Evolutionary conservation across 2,113 vertebrate genomes (phyloP).

Genomic region (Oncorhynchus mykiss): DNA sequence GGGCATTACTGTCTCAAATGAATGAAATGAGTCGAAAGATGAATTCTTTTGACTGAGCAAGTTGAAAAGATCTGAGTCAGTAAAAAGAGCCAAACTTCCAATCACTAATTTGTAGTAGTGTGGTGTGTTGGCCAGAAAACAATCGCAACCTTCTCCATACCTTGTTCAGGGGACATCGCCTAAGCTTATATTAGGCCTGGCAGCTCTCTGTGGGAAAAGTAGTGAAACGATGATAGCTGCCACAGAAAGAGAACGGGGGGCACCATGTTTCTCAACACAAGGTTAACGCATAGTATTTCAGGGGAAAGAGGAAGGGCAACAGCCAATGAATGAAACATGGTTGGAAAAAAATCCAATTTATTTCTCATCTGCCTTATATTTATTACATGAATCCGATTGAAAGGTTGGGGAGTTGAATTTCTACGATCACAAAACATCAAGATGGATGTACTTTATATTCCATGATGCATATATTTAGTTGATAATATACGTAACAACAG

Average conservation of each 20-base stretch:
- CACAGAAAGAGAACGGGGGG: background rate
- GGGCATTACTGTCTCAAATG: too few species aligned
- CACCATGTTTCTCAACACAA: background rate
- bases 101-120: too few species aligned
- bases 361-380: background rate
- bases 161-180: background rate
- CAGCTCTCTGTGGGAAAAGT: slow-evolving; percentile 1
- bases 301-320: background rate
- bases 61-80: too few species aligned
- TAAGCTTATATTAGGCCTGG: background rate
- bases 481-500: too few species aligned
- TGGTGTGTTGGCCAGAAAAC: background rate
- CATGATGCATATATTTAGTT: too few species aligned
- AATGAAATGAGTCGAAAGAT: too few species aligned
- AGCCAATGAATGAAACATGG: background rate
- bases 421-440: too few species aligned
- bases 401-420: background rate
- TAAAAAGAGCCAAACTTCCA: too few species aligned
- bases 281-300: background rate
- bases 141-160: background rate
- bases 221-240: slow-evolving; percentile 6
- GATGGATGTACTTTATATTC: too few species aligned
- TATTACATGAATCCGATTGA: background rate
- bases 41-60: too few species aligned
- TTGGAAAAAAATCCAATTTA: background rate